Evolutionary conservation across 2,113 vertebrate species (phyloP).

Genomic region (Gila orcuttii): DNA sequence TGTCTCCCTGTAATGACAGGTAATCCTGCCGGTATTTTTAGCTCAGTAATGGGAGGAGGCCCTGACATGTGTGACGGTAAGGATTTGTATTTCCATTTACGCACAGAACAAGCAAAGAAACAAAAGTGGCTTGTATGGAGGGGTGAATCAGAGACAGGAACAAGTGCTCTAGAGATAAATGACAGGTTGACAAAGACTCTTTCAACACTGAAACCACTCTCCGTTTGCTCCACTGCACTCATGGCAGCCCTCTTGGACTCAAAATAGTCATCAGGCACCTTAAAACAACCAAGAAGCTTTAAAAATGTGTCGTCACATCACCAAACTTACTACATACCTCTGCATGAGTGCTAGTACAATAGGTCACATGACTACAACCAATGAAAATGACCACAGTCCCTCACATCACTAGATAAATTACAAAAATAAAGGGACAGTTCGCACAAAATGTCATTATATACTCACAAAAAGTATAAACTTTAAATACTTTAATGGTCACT

Average conservation of each 20-base stretch:
- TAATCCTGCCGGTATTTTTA: slow-evolving; percentile 53
- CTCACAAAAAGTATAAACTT: background rate
- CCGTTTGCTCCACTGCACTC: slow-evolving; percentile 1
- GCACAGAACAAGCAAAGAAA: slow-evolving; percentile 15
- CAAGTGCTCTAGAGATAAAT: slow-evolving; percentile 13
- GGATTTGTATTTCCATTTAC: slow-evolving; percentile 45
- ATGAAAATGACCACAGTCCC: slow-evolving; percentile 4
- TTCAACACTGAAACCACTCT: slow-evolving; percentile 13
- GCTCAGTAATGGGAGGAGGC: slow-evolving; percentile 6
- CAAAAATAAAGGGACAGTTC: background rate
- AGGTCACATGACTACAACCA: background rate
- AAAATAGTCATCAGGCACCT: slow-evolving; percentile 27
- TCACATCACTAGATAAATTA: background rate
- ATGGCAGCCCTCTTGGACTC: background rate
- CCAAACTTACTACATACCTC: background rate
- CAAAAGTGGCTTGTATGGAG: slow-evolving; percentile 23
- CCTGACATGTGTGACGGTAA: slow-evolving; percentile 13
- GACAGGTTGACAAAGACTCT: slow-evolving; percentile 37
- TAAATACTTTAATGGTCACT: background rate
- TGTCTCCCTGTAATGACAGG: slow-evolving; percentile 43
- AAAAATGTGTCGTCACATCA: background rate
- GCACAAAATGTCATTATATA: background rate
- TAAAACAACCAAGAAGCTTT: slow-evolving; percentile 23
- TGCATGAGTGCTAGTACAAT: background rate
- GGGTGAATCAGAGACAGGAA: slow-evolving; percentile 13